These are phyloP conservation scores for Nyctibius grandis DNA, from an alignment of 2,797 vertebrate genomes.

Conservation along the genomic window DNA sequence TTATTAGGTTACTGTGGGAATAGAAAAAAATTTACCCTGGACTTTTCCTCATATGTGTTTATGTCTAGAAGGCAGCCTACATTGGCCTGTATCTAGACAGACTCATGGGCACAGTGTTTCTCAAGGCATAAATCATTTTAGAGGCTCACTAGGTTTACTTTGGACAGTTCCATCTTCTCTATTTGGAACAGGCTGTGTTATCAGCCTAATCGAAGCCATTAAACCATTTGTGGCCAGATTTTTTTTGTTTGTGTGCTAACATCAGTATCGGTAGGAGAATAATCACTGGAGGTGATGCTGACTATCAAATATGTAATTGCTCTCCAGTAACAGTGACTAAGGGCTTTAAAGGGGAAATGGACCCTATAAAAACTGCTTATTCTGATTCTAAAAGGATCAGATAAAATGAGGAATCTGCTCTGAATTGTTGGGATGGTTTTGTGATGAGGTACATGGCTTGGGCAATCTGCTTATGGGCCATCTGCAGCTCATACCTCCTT, in stretches of 20 bases:
- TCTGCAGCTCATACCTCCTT: neutral
- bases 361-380: neutral
- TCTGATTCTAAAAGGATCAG: neutral
- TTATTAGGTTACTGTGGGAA: neutral
- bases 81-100: fast-evolving
- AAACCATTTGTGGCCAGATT: neutral
- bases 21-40: neutral
- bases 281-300: neutral
- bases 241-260: neutral
- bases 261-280: neutral
- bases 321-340: neutral
- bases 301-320: neutral
- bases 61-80: neutral
- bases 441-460: neutral
- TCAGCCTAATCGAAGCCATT: neutral
- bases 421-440: neutral
- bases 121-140: neutral
- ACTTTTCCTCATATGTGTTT: neutral
- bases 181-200: neutral
- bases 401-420: neutral
- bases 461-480: neutral
- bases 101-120: neutral
- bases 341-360: neutral
- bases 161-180: neutral
- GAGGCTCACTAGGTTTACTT: neutral